Base-by-base conservation (phyloP, 2,797 vertebrate genomes). In the Schizothorax lantsangensis region DNA sequence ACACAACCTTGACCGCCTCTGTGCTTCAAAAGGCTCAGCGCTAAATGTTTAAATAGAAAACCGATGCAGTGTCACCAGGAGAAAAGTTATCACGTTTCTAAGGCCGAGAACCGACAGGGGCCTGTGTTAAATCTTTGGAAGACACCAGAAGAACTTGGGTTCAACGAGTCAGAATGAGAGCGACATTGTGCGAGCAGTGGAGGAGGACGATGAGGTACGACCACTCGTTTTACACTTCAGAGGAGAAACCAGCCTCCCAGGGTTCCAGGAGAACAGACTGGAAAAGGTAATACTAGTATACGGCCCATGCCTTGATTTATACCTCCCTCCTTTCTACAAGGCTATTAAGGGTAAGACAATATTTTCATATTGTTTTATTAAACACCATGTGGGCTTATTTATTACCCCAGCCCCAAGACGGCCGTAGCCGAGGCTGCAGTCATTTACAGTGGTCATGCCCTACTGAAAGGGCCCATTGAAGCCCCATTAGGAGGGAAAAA, bases 281-380 rank as follows among this genome's bases (percentile, higher is more conserved):
- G 89, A 52, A 92, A 92, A 90, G 4, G 52, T 77, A 87, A n/a
- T 14, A 86, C 87, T 75, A 72, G 87, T 84, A 47, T 38, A 71
- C 52, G 49, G 74, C 87, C 86, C 79, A 78, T 57, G 14, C 43
- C 21, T 74, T 91, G 92, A 94, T 92, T 93, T 93, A 94, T 93
- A 88, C 81, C 11, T 45, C 54, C 79, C 84, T 91, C 83, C 88
- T 87, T 84, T 90, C 92, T 88, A 85, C 88, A 77, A 81, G 62
- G 82, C 91, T 89, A 89, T 92, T 92, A 93, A 84, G 78, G 89
- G 89, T 90, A 88, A 92, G 89, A 92, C 90, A 93, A 93, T 93
- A 93, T 94, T 93, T 93, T 93, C 92, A 91, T 91, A 85, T 94
- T 93, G 91, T 94, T 93, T 91, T 90, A 94, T 93, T 93, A 93